Percentiles rank a stretch among this genome's conserved stretches.
Evolutionary conservation across 2,888 invertebrate genomes (phyloP).

Genomic region (Andrena praecox): DNA sequence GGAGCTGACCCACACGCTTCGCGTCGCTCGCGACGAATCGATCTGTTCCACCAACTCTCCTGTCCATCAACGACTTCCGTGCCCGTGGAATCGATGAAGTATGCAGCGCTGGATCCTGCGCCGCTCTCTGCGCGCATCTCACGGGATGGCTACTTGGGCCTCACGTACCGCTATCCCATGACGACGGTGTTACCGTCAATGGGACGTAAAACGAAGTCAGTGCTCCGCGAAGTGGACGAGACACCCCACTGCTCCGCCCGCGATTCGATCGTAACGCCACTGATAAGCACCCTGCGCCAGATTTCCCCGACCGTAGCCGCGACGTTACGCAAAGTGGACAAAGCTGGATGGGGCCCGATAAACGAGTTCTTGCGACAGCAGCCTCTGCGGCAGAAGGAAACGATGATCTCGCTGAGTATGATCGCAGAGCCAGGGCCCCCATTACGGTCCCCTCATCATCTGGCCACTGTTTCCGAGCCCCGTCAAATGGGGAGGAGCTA

Average conservation of each 20-base stretch:
- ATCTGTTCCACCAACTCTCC: constrained; percentile 30
- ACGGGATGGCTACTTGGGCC: constrained; percentile 19
- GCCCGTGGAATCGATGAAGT: constrained; percentile 36
- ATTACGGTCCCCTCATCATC: constrained; percentile 48
- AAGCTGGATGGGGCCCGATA: constrained; percentile 3
- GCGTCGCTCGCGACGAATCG: constrained; percentile 40
- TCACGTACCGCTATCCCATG: constrained; percentile 43
- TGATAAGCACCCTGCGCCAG: constrained; percentile 3
- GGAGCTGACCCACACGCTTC: constrained; percentile 6
- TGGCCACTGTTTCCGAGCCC: constrained; percentile 28
- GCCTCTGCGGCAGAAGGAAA: neutral
- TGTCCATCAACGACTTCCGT: constrained; percentile 14
- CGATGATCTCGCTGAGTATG: constrained; percentile 51
- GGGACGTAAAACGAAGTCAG: constrained; percentile 39
- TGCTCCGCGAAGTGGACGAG: neutral
- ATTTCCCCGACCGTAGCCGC: constrained; percentile 22
- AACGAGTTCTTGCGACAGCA: constrained; percentile 24
- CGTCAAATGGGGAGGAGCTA: constrained; percentile 31
- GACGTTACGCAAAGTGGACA: constrained; percentile 16
- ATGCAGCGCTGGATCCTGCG: constrained; percentile 16
- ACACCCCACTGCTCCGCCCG: neutral
- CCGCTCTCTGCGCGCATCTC: neutral
- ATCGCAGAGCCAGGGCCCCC: constrained; percentile 46
- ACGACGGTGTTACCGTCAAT: constrained; percentile 14
- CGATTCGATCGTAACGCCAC: neutral